Evolutionary conservation across 2,113 vertebrate genomes (phyloP), one percentile per base, ranked within the genome.

Genomic region (Cebidichthys violaceus): DNA sequence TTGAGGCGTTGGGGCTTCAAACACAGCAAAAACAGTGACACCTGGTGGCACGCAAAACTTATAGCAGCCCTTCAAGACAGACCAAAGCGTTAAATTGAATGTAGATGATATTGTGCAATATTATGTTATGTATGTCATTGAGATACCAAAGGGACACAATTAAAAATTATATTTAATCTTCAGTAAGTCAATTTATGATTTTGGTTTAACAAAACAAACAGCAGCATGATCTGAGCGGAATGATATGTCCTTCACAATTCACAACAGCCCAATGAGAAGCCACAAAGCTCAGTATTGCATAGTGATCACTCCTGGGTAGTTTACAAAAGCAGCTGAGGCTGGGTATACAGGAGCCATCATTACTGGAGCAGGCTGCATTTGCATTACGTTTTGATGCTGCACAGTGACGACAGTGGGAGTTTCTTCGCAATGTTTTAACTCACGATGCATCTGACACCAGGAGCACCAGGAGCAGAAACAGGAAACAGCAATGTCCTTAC

Each of bases 391-490:
- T 31, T 29, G 57, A 24, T 14, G 3, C 1, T 50, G 17, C 9
- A 75, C 13, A 0, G 57, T 77, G 35, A 81, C 0, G 0, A 85
- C 47, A 0, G 1, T 11, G 4, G 18, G 14, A 4, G 1, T 1
- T 3, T 79, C 50, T 0, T 77, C 54, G 13, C 29, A 82, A 9
- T 66, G 0, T 45, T 20, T 92, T 1, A 93, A 7, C 55, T 93
- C 91, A 0, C 91, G 92, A 29, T 90, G 86, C 88, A 93, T 61
- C 75, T 93, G 92, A 84, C 91, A 93, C 90, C 91, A 93, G 18
- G 74, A 39, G 69, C 93, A 93, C 82, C 82, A 84, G 5, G 13
- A 0, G 2, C 93, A 93, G 84, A 83, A 77, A 75, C 92, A 90
- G 66, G 90, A 78, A 1, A 64, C 15, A 1, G 17, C 2, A 0